phyloP scores from a whole-genome alignment of 2,888 invertebrate genomes.

The Ceramica pisi region DNA sequence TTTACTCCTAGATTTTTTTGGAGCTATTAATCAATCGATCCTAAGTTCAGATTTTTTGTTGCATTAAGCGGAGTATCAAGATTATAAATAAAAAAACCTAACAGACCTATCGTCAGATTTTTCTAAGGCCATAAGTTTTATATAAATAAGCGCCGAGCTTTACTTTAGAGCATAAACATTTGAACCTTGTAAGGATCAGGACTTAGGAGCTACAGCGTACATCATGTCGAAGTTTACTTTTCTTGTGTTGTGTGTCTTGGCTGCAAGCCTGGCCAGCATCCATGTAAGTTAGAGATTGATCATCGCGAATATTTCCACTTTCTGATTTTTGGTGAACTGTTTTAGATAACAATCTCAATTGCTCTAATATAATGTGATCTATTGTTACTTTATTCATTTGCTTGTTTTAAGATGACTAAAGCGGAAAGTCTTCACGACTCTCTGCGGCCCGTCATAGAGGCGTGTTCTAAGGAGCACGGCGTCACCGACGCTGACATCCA shows the following conservation, averaged over 20 bases:
- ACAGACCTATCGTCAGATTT: too few relatives aligned
- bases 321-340: too few relatives aligned
- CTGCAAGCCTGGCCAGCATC: conserved; percentile 6
- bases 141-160: conserved; percentile 43
- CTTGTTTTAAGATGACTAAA: conserved; percentile 11
- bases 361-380: too few relatives aligned
- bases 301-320: too few relatives aligned
- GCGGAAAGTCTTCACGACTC: conserved; percentile 24
- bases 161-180: conserved; percentile 2
- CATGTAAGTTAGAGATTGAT: conserved; percentile 5
- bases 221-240: conserved; percentile 30
- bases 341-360: too few relatives aligned
- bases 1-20: too few relatives aligned
- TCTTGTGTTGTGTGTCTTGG: conserved; percentile 24
- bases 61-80: too few relatives aligned
- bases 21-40: too few relatives aligned
- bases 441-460: too few relatives aligned
- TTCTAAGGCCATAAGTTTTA: conserved; percentile 24
- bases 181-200: conserved; percentile 31
- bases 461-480: conserved; percentile 35
- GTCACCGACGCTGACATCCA: conserved; percentile 41
- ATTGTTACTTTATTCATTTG: too few relatives aligned
- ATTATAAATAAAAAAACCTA: too few relatives aligned
- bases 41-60: too few relatives aligned
- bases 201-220: neutral